Percentiles rank a stretch among this genome's conserved stretches.
phyloP scores from a whole-genome alignment of 2,797 vertebrate genomes.

The Corythornis leucogaster region DNA sequence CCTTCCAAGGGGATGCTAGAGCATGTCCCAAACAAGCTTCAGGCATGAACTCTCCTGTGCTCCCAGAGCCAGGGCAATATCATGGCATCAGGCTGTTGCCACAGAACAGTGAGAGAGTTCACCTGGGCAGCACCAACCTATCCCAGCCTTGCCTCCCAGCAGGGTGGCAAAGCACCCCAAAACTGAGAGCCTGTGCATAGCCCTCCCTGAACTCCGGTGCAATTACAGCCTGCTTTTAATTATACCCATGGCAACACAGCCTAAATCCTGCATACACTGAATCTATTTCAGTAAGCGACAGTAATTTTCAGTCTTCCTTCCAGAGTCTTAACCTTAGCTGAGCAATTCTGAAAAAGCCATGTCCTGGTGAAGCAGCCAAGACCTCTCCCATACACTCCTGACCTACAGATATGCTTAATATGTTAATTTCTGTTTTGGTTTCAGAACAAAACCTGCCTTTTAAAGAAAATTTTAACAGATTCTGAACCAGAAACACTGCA shows the following conservation, averaged over 20 bases:
- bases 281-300: neutral
- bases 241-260: neutral
- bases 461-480: conserved; percentile 81
- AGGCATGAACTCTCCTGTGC: neutral
- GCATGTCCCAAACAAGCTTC: neutral
- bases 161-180: neutral
- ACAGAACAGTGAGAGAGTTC: accelerated
- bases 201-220: accelerated
- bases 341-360: neutral
- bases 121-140: neutral
- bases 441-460: conserved; percentile 80
- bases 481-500: conserved; percentile 79
- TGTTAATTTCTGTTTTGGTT: conserved; percentile 82
- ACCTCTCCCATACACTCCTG: conserved; percentile 63
- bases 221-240: neutral
- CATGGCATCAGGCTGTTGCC: accelerated
- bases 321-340: neutral
- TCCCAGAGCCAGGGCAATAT: neutral
- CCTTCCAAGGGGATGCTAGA: neutral
- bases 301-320: neutral
- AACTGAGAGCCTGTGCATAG: neutral
- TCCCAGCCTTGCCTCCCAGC: neutral
- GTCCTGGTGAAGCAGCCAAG: neutral
- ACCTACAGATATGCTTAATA: conserved; percentile 75
- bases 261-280: neutral